These are phyloP conservation scores for Araneus ventricosus DNA, from an alignment of 1,140 invertebrate genomes.

Conservation along the genomic window DNA sequence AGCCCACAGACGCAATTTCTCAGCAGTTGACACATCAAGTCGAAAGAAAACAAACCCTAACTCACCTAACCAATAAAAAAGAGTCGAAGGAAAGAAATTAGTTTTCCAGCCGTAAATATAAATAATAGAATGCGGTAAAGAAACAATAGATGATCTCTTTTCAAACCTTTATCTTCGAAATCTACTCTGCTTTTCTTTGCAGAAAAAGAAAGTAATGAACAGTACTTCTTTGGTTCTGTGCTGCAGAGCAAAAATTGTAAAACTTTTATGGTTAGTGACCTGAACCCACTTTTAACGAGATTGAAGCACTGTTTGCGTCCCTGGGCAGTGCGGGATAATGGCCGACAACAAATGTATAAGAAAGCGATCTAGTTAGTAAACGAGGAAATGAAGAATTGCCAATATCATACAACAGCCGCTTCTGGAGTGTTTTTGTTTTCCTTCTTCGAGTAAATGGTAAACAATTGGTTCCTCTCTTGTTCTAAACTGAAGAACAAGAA, in stretches of 20 bases:
- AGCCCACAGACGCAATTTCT: not conserved
- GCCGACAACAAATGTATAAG: not conserved
- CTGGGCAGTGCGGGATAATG: too few relatives aligned
- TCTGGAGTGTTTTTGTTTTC: not conserved
- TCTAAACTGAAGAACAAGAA: too few relatives aligned
- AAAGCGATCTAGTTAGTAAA: conserved; percentile 2
- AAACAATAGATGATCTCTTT: not conserved
- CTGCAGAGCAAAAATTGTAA: not conserved
- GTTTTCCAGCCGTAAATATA: not conserved
- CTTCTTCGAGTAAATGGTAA: too few relatives aligned
- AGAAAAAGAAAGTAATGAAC: not conserved
- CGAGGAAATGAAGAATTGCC: not conserved
- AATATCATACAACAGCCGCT: not conserved
- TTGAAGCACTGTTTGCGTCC: not conserved
- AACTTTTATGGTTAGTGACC: not conserved
- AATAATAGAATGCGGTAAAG: not conserved
- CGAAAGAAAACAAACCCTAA: not conserved
- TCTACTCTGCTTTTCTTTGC: not conserved
- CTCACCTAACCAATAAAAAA: not conserved
- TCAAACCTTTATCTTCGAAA: not conserved
- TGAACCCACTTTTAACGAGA: not conserved
- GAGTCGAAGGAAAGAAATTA: too few relatives aligned
- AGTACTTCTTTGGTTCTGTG: not conserved
- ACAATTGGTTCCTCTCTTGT: too few relatives aligned
- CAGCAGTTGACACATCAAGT: not conserved